These are phyloP conservation scores for Baronia brevicornis DNA, from an alignment of 2,888 invertebrate genomes.

Conservation along the genomic window DNA sequence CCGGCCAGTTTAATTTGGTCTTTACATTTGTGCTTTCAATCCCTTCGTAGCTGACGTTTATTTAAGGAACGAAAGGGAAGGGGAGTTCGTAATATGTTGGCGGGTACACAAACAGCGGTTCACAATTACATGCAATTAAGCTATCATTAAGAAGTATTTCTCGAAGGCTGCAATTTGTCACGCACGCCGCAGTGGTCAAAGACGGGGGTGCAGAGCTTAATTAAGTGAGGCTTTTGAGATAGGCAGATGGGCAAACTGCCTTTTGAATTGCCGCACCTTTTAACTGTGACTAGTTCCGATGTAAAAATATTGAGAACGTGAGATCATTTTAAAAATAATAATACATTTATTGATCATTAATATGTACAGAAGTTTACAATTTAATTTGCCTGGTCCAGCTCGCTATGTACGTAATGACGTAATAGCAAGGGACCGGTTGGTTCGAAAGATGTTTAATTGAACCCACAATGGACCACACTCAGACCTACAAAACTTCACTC, in stretches of 20 bases:
- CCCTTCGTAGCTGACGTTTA: neutral
- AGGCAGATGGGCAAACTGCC: slow-evolving; percentile 15
- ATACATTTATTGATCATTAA: too few relatives aligned
- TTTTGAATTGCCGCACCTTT: slow-evolving; percentile 21
- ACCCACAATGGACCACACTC: too few relatives aligned
- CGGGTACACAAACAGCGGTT: slow-evolving; percentile 14
- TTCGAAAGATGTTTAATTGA: too few relatives aligned
- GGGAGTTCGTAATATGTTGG: slow-evolving; percentile 7
- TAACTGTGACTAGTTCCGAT: too few relatives aligned
- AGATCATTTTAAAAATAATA: too few relatives aligned
- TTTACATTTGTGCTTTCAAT: neutral
- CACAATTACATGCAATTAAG: slow-evolving; percentile 28
- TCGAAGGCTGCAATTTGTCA: slow-evolving; percentile 27
- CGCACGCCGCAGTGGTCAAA: slow-evolving; percentile 19
- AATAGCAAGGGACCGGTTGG: too few relatives aligned
- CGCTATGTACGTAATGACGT: too few relatives aligned
- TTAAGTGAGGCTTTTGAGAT: slow-evolving; percentile 20
- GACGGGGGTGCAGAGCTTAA: slow-evolving; percentile 12
- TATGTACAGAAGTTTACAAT: too few relatives aligned
- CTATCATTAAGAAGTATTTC: slow-evolving; percentile 29
- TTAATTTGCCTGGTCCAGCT: too few relatives aligned
- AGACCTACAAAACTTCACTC: too few relatives aligned
- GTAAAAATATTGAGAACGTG: too few relatives aligned
- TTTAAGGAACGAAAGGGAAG: neutral
- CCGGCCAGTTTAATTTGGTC: slow-evolving; percentile 2